These are phyloP conservation scores for Cremastinae sp. DNA, from an alignment of 2,888 invertebrate species.

Conservation along the genomic window DNA sequence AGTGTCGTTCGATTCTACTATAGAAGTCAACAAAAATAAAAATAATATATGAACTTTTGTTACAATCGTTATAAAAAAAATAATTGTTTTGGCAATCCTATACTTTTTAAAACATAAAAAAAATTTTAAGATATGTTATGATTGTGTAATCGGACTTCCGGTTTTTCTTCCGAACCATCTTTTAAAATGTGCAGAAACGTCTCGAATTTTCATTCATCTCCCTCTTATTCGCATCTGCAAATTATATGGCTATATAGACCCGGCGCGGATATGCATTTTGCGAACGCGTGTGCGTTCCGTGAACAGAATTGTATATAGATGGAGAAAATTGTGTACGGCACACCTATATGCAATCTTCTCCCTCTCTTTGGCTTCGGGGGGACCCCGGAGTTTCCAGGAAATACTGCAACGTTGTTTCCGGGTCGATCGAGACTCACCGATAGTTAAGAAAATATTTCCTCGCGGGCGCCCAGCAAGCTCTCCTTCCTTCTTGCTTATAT, in stretches of 20 bases:
- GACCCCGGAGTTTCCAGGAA: constrained; percentile 57
- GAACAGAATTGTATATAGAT: constrained; percentile 18
- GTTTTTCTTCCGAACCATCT: too few relatives aligned
- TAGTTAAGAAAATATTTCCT: constrained; percentile 61
- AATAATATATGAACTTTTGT: too few relatives aligned
- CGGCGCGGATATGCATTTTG: constrained; percentile 3
- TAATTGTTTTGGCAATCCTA: too few relatives aligned
- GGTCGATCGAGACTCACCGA: constrained; percentile 60
- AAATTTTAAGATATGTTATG: too few relatives aligned
- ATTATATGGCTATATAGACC: background rate
- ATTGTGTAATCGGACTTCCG: too few relatives aligned
- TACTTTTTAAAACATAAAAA: too few relatives aligned
- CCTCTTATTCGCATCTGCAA: too few relatives aligned
- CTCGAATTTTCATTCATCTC: too few relatives aligned
- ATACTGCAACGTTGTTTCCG: constrained; percentile 60
- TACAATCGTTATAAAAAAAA: too few relatives aligned
- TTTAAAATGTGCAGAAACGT: too few relatives aligned
- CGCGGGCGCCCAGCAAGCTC: constrained; percentile 54
- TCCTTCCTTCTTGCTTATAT: constrained; percentile 32
- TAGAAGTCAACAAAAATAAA: too few relatives aligned
- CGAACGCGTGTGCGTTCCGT: background rate
- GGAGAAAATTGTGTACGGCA: constrained; percentile 2
- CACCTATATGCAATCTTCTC: constrained; percentile 19
- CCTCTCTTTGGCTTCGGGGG: constrained; percentile 52
- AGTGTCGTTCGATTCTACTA: too few relatives aligned